phyloP scores from a whole-genome alignment of 2,113 vertebrate genomes.

The Australoheros scitulus region DNA sequence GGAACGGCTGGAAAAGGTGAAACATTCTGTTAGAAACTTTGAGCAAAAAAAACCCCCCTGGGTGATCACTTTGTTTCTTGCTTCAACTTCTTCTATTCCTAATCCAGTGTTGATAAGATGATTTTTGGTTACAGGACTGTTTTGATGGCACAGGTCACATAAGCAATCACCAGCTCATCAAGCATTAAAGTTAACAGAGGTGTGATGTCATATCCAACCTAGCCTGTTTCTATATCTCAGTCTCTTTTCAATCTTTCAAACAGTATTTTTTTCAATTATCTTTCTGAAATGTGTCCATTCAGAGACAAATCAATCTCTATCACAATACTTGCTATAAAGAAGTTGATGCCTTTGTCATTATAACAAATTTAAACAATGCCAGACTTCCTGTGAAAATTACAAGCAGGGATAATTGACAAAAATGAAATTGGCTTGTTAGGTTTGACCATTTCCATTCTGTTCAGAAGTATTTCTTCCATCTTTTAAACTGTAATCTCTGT shows the following conservation, averaged over 20 bases:
- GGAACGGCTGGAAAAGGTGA: conserved; percentile 2
- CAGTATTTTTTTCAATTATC: neutral
- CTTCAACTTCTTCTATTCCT: neutral
- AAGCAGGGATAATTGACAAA: neutral
- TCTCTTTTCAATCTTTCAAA: neutral
- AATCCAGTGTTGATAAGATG: neutral
- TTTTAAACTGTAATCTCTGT: neutral
- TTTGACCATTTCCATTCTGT: no score
- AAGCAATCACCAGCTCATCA: no score
- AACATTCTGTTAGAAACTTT: neutral
- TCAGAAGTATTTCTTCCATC: neutral
- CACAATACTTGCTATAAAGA: neutral
- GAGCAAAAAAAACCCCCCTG: no score
- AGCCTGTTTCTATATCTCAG: neutral
- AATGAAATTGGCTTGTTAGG: neutral
- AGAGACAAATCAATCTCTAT: neutral
- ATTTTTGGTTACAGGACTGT: no score
- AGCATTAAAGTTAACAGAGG: neutral
- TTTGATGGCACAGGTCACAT: no score
- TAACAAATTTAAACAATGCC: neutral
- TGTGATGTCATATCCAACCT: neutral
- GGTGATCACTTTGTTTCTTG: neutral
- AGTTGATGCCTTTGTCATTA: neutral
- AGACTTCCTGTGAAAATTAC: no score
- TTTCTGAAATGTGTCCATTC: neutral